Base-by-base conservation (phyloP, 2,888 invertebrate species). In the Cataglyphis altisquamis region DNA sequence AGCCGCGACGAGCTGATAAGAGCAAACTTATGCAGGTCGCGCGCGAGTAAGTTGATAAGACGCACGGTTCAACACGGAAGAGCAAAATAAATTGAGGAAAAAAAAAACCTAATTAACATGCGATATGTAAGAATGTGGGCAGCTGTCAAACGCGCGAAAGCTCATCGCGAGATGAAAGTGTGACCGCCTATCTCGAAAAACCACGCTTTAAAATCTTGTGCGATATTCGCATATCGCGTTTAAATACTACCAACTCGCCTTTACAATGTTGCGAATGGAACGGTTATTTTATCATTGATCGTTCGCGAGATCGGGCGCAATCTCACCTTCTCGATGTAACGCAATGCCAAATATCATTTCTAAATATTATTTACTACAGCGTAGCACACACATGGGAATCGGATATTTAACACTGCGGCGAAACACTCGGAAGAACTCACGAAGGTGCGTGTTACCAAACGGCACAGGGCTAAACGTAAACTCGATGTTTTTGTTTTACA, bases 101-200 rank as follows among this genome's bases (percentile, higher is more conserved):
- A n/a, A 55, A 52, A 60, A 29, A 29, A 45, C 36, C 18, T 15
- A 3, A 45, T 18, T 25, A 29, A 8, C 32, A 45, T n/a, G 39
- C 48, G 18, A 29, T 10, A 10, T 12, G 15, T 36, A 25, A 64
- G n/a, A 64, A 75, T 36, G 32, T 32, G 45, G 64, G 45, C 60
- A 68, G 39, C 73, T 68, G 73, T 73, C 85, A 48, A 63, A 64
- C 39, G 52, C 67, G 77, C 67, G 70, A 87, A 90, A 91, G 90
- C 88, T 91, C 89, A 87, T 60, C 64, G 62, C 75, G 83, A 72
- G 82, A 86, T 85, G 75, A 87, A 85, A 87, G 84, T 85, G 82
- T 86, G 63, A 66, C 72, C 60, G 73, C 81, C 81, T 78, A 73
- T 36, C 18, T 36, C 48, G 18, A n/a, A 48, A 18, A 3, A 66